A percentile compares a stretch with the other conserved stretches of the same genome.
phyloP scores from a whole-genome alignment of 2,113 vertebrate genomes.

The Odobenus rosmarus region DNA sequence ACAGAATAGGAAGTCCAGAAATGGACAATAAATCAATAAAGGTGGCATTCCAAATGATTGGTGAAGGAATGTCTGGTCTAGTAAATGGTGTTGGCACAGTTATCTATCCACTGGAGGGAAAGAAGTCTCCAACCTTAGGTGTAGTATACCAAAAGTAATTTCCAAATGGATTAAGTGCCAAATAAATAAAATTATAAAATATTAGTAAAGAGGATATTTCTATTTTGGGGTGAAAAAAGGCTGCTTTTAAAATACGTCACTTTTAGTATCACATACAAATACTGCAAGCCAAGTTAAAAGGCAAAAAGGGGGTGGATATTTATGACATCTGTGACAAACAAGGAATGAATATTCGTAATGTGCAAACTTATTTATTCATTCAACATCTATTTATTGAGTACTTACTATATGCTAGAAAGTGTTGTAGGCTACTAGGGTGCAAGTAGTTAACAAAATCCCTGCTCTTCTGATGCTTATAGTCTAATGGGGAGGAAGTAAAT shows the following conservation, averaged over 20 bases:
- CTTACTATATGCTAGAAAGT: not conserved
- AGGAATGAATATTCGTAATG: not conserved
- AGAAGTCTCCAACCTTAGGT: not conserved
- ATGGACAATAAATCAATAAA: not conserved
- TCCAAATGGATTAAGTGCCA: not conserved
- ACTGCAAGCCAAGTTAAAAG: slow-evolving; percentile 17
- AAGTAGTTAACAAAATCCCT: not conserved
- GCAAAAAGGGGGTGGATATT: not conserved
- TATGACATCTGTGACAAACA: not conserved
- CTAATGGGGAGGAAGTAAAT: not conserved
- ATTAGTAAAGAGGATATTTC: not conserved
- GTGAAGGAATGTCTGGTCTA: not conserved
- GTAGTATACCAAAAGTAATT: not conserved
- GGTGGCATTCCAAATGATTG: not conserved
- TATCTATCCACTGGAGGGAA: not conserved
- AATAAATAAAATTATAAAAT: not conserved
- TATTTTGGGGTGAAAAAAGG: not conserved
- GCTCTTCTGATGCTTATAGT: not conserved
- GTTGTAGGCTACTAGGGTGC: not conserved
- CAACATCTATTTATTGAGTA: not conserved
- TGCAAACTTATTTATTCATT: not conserved
- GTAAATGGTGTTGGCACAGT: not conserved
- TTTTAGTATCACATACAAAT: slow-evolving; percentile 6
- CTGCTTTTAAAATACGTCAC: not conserved
- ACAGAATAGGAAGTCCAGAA: not conserved